These are phyloP conservation scores for Megastigmus dorsalis DNA, from an alignment of 2,888 invertebrate genomes.

Conservation along the genomic window DNA sequence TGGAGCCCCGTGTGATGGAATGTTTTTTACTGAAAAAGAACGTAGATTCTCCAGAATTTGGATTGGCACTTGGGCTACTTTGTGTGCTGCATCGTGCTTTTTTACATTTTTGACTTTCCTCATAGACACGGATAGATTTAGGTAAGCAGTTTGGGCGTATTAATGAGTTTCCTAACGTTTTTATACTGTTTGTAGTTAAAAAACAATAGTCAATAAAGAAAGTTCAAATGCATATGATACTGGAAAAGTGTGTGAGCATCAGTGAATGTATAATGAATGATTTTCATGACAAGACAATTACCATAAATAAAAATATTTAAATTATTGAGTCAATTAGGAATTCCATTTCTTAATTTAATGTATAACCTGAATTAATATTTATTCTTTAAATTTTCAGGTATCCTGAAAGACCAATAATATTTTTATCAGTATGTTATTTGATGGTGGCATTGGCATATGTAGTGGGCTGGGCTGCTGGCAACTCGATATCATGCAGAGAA, in stretches of 20 bases:
- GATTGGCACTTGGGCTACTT: constrained; percentile 94
- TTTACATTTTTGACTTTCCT: constrained; percentile 95
- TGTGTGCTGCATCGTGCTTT: constrained; percentile 92
- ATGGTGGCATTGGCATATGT: constrained; percentile 95
- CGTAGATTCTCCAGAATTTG: constrained; percentile 89
- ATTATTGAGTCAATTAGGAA: too few relatives aligned
- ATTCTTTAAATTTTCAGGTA: constrained; percentile 78
- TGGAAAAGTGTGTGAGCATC: too few relatives aligned
- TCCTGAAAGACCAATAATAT: constrained; percentile 98
- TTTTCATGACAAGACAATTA: too few relatives aligned
- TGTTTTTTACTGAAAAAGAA: constrained; percentile 91
- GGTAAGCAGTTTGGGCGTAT: constrained; percentile 63
- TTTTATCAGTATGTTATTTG: constrained; percentile 95
- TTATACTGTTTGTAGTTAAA: too few relatives aligned
- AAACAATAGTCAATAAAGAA: too few relatives aligned
- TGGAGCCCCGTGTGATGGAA: constrained; percentile 93
- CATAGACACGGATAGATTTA: constrained; percentile 94
- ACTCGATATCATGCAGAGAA: constrained; percentile 88
- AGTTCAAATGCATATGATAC: too few relatives aligned
- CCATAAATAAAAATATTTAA: too few relatives aligned
- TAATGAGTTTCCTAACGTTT: too few relatives aligned
- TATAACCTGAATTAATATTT: neutral
- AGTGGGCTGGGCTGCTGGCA: constrained; percentile 88
- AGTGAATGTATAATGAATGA: too few relatives aligned
- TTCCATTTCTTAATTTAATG: too few relatives aligned